A percentile compares a stretch with the other conserved stretches of the same genome.
These are phyloP conservation scores for Neogobius melanostomus DNA, from an alignment of 2,113 vertebrate species.

Conservation along the genomic window DNA sequence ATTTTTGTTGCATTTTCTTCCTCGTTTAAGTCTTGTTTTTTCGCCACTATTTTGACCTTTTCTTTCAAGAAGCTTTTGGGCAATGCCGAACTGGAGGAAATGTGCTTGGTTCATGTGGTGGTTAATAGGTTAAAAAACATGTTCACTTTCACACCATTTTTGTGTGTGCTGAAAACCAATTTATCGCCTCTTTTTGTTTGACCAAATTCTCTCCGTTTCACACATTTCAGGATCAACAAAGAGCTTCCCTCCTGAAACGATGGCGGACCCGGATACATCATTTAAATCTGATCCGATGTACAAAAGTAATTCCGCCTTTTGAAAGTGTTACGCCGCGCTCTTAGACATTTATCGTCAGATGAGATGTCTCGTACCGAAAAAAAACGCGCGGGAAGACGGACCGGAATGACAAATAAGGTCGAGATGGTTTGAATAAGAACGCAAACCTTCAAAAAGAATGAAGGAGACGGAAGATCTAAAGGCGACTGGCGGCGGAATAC, in stretches of 20 bases:
- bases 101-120: no score
- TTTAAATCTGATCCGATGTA: background rate
- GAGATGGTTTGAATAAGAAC: conserved; percentile 45
- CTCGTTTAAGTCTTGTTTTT: no score
- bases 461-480: conserved; percentile 54
- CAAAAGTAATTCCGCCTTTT: background rate
- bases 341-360: conserved; percentile 20
- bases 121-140: no score
- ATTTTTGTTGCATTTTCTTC: no score
- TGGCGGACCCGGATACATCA: background rate
- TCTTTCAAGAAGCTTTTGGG: no score
- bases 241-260: background rate
- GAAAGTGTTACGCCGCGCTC: conserved; percentile 12
- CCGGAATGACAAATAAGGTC: conserved; percentile 34
- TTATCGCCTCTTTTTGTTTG: background rate
- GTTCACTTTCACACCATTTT: no score
- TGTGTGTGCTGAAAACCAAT: no score
- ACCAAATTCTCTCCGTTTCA: background rate
- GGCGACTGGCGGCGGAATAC: conserved; percentile 41
- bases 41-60: no score
- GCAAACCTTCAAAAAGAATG: conserved; percentile 47
- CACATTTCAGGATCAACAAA: background rate
- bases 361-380: conserved; percentile 11
- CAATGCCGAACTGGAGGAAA: no score
- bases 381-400: conserved; percentile 19